A percentile compares a stretch with the other conserved stretches of the same genome.
These are phyloP conservation scores for Pachyramphus minor DNA, from an alignment of 2,113 vertebrate genomes.

Conservation along the genomic window DNA sequence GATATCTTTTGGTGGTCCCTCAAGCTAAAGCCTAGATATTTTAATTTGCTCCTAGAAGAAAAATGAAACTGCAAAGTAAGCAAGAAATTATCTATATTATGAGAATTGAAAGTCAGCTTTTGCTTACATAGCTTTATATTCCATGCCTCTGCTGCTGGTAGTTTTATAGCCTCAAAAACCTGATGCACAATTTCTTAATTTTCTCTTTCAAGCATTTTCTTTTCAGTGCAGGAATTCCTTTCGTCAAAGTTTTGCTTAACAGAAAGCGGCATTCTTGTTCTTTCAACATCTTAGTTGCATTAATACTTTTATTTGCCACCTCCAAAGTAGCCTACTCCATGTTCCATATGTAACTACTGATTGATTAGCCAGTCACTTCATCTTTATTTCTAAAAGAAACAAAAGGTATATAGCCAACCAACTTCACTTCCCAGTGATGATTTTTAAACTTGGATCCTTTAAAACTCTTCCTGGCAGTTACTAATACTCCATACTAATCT, in stretches of 20 bases:
- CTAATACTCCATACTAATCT: background rate
- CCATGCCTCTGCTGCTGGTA: background rate
- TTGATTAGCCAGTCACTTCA: background rate
- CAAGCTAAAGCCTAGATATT: background rate
- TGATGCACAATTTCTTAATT: background rate
- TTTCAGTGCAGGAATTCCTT: background rate
- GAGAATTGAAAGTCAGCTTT: background rate
- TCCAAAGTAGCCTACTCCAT: background rate
- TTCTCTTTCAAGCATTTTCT: background rate
- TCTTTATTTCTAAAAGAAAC: background rate
- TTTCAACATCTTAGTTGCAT: background rate
- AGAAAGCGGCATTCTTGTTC: background rate
- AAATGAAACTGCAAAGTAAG: background rate
- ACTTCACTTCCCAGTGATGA: background rate
- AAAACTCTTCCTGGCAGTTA: background rate
- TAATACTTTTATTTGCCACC: background rate
- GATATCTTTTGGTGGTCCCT: background rate
- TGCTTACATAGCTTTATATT: background rate
- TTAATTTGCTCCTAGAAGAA: background rate
- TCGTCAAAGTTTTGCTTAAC: background rate
- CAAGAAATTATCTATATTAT: background rate
- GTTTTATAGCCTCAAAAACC: background rate
- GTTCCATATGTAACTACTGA: background rate
- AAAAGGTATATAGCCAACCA: background rate
- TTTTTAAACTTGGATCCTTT: background rate